Conservation (phyloP, 2,888 invertebrate genomes). For the Muschampia plurimacula region DNA sequence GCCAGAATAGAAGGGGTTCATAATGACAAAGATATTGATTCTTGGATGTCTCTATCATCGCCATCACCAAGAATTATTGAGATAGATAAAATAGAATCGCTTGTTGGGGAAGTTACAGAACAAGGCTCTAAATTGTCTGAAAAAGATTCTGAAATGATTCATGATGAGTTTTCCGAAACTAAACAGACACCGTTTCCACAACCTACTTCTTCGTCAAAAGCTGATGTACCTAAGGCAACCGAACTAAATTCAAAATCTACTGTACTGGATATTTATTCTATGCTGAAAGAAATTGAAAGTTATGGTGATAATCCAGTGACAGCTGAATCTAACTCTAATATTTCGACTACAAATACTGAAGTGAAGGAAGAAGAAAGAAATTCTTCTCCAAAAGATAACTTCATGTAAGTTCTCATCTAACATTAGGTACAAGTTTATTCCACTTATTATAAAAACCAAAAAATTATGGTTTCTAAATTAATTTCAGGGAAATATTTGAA, state of each 20-base stretch:
- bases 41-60: conserved; percentile 81
- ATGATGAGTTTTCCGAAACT: background rate
- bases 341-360: conserved; percentile 50
- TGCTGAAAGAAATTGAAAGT: conserved; percentile 82
- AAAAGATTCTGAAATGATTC: conserved; percentile 45
- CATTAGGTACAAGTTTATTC: background rate
- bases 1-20: conserved; percentile 75
- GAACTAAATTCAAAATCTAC: conserved; percentile 71
- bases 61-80: conserved; percentile 68
- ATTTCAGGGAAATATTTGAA: conserved; percentile 87
- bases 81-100: conserved; percentile 51
- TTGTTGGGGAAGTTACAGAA: conserved; percentile 44
- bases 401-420: conserved; percentile 64
- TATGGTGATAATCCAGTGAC: conserved; percentile 75
- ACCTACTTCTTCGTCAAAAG: conserved; percentile 8
- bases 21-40: conserved; percentile 79
- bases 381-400: conserved; percentile 72
- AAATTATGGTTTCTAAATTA: background rate
- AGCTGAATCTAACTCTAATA: conserved; percentile 51
- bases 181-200: conserved; percentile 21
- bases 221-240: conserved; percentile 49
- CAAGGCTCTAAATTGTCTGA: conserved; percentile 38
- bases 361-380: conserved; percentile 59
- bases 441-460: background rate
- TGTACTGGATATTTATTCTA: conserved; percentile 80